Percentiles rank a stretch among this genome's conserved stretches.
Evolutionary conservation across 2,888 invertebrate species (phyloP).

Genomic region (Drosophila incognita): DNA sequence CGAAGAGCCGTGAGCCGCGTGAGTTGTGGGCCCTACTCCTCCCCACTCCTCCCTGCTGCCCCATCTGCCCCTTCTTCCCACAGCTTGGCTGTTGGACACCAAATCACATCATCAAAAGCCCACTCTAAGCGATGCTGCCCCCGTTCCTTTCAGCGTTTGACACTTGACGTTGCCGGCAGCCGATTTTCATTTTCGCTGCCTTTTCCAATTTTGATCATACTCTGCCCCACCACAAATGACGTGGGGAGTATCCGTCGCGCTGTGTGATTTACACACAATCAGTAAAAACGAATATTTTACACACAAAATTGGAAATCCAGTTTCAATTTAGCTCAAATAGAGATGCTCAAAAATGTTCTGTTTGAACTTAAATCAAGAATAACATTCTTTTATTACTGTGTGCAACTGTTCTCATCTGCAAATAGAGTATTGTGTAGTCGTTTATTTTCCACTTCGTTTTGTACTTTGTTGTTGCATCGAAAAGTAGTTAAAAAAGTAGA

Average conservation of each 20-base stretch:
- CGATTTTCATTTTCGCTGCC: conserved; percentile 70
- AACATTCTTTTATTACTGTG: not conserved
- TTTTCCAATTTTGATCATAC: conserved; percentile 30
- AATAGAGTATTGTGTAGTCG: not conserved
- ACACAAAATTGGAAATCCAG: not conserved
- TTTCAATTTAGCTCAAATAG: not conserved
- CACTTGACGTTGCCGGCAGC: conserved; percentile 68
- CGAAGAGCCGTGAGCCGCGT: conserved; percentile 7
- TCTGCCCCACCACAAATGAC: not conserved
- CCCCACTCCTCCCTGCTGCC: not conserved
- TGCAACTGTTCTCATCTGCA: not conserved
- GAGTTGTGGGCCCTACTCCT: not conserved
- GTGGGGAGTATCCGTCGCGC: not conserved
- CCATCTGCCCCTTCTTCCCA: not conserved
- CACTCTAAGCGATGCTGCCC: conserved; percentile 35
- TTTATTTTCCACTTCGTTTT: not conserved
- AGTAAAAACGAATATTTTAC: not conserved
- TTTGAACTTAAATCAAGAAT: not conserved
- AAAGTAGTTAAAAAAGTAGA: conserved; percentile 25
- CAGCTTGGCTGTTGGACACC: conserved; percentile 23
- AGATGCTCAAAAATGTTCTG: not conserved
- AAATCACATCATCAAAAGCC: conserved; percentile 72
- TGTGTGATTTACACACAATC: not conserved
- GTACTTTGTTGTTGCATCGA: conserved; percentile 31
- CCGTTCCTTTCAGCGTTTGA: conserved; percentile 28